These are phyloP conservation scores for Spinus pinus DNA, from an alignment of 2,797 vertebrate species.

Conservation along the genomic window DNA sequence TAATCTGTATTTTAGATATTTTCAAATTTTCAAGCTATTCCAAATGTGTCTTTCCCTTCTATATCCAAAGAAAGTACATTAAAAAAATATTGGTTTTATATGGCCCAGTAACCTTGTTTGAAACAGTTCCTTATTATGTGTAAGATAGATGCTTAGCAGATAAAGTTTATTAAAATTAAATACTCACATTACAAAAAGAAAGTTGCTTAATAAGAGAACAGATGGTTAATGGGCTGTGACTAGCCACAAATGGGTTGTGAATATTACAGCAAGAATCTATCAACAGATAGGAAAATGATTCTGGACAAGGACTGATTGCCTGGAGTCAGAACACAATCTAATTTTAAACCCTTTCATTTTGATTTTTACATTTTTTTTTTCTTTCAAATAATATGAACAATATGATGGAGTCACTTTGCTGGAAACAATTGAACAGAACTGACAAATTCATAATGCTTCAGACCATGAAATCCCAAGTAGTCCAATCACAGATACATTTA, in stretches of 20 bases:
- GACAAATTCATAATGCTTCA: conserved; percentile 58
- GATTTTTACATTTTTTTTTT: neutral
- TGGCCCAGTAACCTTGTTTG: neutral
- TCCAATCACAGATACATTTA: conserved; percentile 48
- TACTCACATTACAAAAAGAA: conserved; percentile 60
- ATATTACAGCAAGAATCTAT: conserved; percentile 59
- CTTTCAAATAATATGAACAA: conserved; percentile 17
- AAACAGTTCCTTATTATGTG: conserved; percentile 7
- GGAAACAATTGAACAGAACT: conserved; percentile 62
- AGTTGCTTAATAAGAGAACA: conserved; percentile 58
- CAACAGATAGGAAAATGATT: conserved; percentile 53
- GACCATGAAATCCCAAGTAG: conserved; percentile 63
- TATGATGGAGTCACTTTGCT: conserved; percentile 47
- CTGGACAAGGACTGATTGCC: conserved; percentile 48
- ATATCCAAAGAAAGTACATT: neutral
- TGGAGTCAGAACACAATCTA: conserved; percentile 48
- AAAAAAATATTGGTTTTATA: conserved; percentile 3
- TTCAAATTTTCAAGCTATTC: neutral
- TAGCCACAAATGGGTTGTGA: conserved; percentile 51
- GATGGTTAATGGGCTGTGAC: conserved; percentile 70
- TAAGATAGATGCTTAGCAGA: conserved; percentile 46
- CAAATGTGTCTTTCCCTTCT: neutral
- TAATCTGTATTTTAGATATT: neutral
- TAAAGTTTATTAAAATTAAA: conserved; percentile 68
- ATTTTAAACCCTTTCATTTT: conserved; percentile 50